A percentile compares a stretch with the other conserved stretches of the same genome.
phyloP scores from a whole-genome alignment of 2,113 vertebrate species.

The Speoplatyrhinus poulsoni region DNA sequence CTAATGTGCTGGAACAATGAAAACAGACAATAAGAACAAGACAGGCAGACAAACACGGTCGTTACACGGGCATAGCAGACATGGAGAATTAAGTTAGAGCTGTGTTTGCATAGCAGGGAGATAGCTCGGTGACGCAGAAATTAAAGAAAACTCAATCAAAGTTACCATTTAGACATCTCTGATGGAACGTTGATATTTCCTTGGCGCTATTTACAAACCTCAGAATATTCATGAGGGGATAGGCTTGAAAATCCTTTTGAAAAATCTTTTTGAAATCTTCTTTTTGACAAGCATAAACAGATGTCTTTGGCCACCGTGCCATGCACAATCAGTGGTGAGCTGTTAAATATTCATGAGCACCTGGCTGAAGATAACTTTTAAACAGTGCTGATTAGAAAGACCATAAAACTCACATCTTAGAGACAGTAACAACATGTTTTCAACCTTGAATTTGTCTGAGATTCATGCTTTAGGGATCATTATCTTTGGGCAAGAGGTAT shows the following conservation, averaged over 20 bases:
- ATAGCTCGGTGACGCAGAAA: constrained; percentile 28
- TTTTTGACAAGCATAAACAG: constrained; percentile 58
- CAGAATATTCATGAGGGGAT: constrained; percentile 43
- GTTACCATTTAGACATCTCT: constrained; percentile 9
- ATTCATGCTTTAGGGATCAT: constrained; percentile 30
- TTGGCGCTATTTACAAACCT: constrained; percentile 12
- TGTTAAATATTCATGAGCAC: constrained; percentile 70
- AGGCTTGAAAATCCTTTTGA: constrained; percentile 32
- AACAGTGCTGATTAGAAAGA: constrained; percentile 31
- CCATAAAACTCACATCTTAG: constrained; percentile 34
- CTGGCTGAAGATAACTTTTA: constrained; percentile 65
- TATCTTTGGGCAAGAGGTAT: constrained; percentile 17
- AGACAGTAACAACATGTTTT: constrained; percentile 28
- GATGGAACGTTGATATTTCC: constrained; percentile 19
- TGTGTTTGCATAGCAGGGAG: background rate
- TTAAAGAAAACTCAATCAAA: constrained; percentile 34
- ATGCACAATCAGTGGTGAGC: constrained; percentile 28
- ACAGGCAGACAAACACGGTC: background rate
- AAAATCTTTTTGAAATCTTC: background rate
- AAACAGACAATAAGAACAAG: constrained; percentile 36
- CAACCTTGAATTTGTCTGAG: constrained; percentile 21
- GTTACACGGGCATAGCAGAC: background rate
- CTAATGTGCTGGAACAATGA: constrained; percentile 87
- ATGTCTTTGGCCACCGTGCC: constrained; percentile 41
- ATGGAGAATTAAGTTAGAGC: background rate